These are phyloP conservation scores for Nasonia vitripennis DNA, from an alignment of 1,140 invertebrate genomes.

Conservation along the genomic window DNA sequence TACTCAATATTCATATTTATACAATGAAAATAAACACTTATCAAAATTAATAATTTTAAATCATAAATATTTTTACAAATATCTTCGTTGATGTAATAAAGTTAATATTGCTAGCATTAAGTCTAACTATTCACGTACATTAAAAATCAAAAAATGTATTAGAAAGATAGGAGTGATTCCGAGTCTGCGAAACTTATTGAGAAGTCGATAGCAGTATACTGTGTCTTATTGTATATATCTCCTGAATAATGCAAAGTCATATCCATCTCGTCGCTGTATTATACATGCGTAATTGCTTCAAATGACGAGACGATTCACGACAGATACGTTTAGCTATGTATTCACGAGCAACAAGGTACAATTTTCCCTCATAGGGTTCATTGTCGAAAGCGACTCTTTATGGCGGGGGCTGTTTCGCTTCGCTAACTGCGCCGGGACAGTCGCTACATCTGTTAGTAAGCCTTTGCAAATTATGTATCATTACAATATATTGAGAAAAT, in stretches of 20 bases:
- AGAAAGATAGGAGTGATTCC: too few species aligned
- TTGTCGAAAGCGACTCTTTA: background rate
- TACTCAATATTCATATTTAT: too few species aligned
- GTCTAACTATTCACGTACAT: too few species aligned
- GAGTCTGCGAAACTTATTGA: too few species aligned
- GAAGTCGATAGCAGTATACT: too few species aligned
- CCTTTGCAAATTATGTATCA: background rate
- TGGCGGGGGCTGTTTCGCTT: background rate
- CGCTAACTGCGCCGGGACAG: background rate
- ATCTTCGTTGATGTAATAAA: too few species aligned
- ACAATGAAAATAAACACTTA: too few species aligned
- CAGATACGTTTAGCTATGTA: background rate
- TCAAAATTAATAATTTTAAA: too few species aligned
- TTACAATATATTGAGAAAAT: background rate
- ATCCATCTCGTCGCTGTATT: background rate
- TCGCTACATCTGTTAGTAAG: background rate
- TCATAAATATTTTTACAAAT: too few species aligned
- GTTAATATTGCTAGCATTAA: too few species aligned
- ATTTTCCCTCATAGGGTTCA: background rate
- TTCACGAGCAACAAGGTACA: background rate
- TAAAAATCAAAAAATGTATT: too few species aligned
- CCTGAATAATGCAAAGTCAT: background rate
- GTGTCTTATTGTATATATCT: background rate
- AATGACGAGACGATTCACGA: background rate
- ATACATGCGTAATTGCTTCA: constrained; percentile 5